These are phyloP conservation scores for Brachionus angularis DNA, from an alignment of 1,140 invertebrate species.

Conservation along the genomic window DNA sequence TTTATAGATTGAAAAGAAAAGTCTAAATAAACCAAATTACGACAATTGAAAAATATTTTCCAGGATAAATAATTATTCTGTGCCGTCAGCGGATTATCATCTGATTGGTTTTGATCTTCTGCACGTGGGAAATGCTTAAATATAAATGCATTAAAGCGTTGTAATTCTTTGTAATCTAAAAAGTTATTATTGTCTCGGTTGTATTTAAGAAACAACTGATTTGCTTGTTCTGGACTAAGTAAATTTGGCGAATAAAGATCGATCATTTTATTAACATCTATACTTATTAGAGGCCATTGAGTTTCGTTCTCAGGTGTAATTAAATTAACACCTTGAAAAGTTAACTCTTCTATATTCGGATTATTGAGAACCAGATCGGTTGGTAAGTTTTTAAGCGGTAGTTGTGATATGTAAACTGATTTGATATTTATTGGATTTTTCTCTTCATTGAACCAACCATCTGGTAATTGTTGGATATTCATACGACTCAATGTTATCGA, in stretches of 20 bases:
- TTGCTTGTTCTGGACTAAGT: not conserved
- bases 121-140: slow-evolving; percentile 26
- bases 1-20: slow-evolving; percentile 48
- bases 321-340: slow-evolving; percentile 44
- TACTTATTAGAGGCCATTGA: slow-evolving; percentile 6
- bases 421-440: not conserved
- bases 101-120: not conserved
- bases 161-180: slow-evolving; percentile 17
- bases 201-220: not conserved
- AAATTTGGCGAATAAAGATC: slow-evolving; percentile 31
- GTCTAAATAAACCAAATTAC: slow-evolving; percentile 33
- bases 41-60: not conserved
- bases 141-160: slow-evolving; percentile 26
- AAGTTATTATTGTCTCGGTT: slow-evolving; percentile 8
- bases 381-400: not conserved
- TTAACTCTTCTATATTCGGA: slow-evolving; percentile 23
- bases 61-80: no score
- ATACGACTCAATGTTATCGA: not conserved
- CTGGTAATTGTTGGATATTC: slow-evolving; percentile 11
- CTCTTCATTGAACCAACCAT: not conserved
- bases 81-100: slow-evolving; percentile 6
- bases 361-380: not conserved
- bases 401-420: slow-evolving; percentile 1
- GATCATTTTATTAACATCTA: slow-evolving; percentile 4
- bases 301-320: slow-evolving; percentile 21